These are phyloP conservation scores for Pontoporia blainvillei DNA, from an alignment of 2,113 vertebrate genomes.

Conservation along the genomic window DNA sequence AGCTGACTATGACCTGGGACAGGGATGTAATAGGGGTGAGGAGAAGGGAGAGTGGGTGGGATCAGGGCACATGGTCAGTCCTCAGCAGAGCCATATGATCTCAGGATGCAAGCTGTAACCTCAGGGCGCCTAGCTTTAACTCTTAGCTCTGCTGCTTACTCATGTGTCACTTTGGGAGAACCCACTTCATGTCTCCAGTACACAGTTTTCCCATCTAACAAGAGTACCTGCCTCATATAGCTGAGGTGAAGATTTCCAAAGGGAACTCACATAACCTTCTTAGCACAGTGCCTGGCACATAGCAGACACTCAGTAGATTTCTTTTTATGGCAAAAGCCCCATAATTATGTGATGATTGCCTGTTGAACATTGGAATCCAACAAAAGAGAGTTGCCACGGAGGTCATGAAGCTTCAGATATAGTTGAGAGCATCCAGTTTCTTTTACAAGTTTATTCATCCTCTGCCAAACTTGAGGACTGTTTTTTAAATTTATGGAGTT, in stretches of 20 bases:
- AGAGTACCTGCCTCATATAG: not conserved
- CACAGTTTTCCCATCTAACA: not conserved
- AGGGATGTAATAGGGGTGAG: rapidly evolving
- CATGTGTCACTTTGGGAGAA: not conserved
- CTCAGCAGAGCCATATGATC: not conserved
- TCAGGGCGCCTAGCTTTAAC: not conserved
- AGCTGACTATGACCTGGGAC: no score
- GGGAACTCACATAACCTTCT: not conserved
- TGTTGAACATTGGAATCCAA: not conserved
- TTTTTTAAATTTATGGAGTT: not conserved
- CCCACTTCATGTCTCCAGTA: not conserved
- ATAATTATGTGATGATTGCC: not conserved
- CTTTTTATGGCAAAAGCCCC: not conserved
- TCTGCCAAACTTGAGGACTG: not conserved
- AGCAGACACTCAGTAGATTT: not conserved
- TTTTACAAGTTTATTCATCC: not conserved
- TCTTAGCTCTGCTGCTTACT: not conserved
- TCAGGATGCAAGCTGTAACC: not conserved
- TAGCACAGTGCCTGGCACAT: not conserved
- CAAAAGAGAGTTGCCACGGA: not conserved
- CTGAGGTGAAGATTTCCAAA: not conserved
- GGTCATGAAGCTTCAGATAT: not conserved
- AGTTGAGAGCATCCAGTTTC: not conserved
- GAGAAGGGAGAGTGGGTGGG: not conserved
- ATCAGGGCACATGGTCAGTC: not conserved